phyloP scores from a whole-genome alignment of 1,140 invertebrate species.

The Solen grandis region DNA sequence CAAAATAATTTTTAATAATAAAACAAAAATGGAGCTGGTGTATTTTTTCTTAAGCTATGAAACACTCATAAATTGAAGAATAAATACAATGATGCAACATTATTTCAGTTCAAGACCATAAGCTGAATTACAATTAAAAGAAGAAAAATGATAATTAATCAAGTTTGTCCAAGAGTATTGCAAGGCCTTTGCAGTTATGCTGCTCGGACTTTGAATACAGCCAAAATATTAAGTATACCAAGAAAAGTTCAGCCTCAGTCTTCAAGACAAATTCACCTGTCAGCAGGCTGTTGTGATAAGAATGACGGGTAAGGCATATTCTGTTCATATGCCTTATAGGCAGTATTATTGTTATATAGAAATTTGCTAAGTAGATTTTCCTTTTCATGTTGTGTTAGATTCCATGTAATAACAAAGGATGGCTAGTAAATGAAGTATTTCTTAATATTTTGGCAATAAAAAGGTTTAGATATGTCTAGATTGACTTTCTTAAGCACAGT shows the following conservation, averaged over 20 bases:
- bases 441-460: too few species aligned
- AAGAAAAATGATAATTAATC: neutral
- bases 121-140: neutral
- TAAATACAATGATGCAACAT: neutral
- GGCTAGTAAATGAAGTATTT: too few species aligned
- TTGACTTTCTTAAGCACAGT: too few species aligned
- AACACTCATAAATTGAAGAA: neutral
- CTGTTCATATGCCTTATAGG: neutral
- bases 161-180: neutral
- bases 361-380: too few species aligned
- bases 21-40: too few species aligned
- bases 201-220: neutral
- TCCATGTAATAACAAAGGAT: too few species aligned
- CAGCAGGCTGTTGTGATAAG: neutral
- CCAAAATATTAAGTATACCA: neutral
- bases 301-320: constrained; percentile 20
- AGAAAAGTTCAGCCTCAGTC: neutral
- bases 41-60: neutral
- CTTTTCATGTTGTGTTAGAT: too few species aligned
- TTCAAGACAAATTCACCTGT: neutral
- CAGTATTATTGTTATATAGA: neutral
- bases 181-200: neutral
- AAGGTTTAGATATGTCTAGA: too few species aligned
- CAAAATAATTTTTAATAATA: neutral
- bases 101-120: neutral